Base-by-base conservation (phyloP, 2,888 invertebrate species). In the Nomada hirtipes region DNA sequence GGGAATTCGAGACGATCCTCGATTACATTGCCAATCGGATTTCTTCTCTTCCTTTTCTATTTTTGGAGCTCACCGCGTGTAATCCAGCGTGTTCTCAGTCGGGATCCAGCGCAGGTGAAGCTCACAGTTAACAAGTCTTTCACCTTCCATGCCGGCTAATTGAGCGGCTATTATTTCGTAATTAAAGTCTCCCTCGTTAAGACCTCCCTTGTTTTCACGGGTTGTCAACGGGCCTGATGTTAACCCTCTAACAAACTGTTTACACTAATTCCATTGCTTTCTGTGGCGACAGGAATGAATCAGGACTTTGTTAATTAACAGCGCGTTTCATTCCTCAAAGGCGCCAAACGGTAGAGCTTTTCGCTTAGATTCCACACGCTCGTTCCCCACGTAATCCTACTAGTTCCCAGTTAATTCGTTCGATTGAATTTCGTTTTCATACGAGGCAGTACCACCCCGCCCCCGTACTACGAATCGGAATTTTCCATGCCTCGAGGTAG, bases 151-250 rank as follows among this genome's bases (percentile, higher is more conserved):
- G 57, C 61, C 71, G 23, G 53, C 76, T 87, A 90, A 89, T 89
- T 89, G 86, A 79, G 68, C 68, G 65, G 80, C 74, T 71, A 88
- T 89, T 89, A 89, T 89, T 87, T 86, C 83, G 83, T 82, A 86
- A 90, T 90, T 82, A 75, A 88, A 89, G 83, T 86, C 88, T 75
- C 55, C 64, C 75, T 79, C 79, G 87, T 85, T 84, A 76, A 72
- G 53, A 26, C 63, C 18, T 47, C 61, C n/a, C 82, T 77, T 65
- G 69, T 65, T 67, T 67, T 74, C 57, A 36, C 67, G 26, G 15
- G 60, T 68, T 36, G 60, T 67, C 68, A 57, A 71, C 77, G 29
- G n/a, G 7, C 47, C n/a, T 15, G 13, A 4, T 20, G 23, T n/a
- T 42, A 55, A n/a, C 47, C 26, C 74, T 64, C 7, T 13, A 13